These are phyloP conservation scores for Sminthurinus signatus DNA, from an alignment of 1,140 invertebrate species.

Conservation along the genomic window DNA sequence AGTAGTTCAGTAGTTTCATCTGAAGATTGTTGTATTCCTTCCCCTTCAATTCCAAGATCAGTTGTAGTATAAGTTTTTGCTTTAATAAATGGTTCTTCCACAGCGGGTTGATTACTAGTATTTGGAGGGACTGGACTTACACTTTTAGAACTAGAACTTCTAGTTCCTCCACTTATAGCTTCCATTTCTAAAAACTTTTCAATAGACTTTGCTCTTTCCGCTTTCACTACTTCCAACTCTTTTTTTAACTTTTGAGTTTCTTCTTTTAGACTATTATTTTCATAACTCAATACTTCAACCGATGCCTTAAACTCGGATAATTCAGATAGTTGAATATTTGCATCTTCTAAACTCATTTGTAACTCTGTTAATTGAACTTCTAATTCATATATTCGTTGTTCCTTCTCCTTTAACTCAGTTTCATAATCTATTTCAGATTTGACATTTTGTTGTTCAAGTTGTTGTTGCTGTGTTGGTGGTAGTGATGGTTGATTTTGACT, in stretches of 20 bases:
- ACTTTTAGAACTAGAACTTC: not conserved
- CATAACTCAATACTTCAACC: slow-evolving; percentile 1
- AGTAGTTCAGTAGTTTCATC: too few relatives aligned
- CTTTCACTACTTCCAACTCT: not conserved
- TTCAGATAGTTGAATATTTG: not conserved
- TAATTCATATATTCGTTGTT: slow-evolving; percentile 1
- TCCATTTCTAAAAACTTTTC: not conserved
- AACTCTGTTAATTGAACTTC: slow-evolving; percentile 11
- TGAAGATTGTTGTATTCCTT: not conserved
- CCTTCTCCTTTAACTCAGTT: not conserved
- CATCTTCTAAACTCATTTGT: slow-evolving; percentile 7
- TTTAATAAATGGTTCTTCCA: slow-evolving; percentile 9
- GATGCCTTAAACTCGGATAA: not conserved
- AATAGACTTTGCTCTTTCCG: not conserved
- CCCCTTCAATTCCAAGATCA: not conserved
- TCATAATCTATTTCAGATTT: too few relatives aligned
- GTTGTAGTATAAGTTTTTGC: slow-evolving; percentile 19
- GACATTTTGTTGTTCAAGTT: not conserved
- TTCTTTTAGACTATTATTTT: slow-evolving; percentile 3
- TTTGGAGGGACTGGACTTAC: not conserved
- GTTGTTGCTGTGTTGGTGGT: not conserved
- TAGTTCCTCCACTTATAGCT: not conserved
- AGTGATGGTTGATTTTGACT: too few relatives aligned
- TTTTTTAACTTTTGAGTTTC: not conserved
- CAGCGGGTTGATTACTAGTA: not conserved